phyloP scores from a whole-genome alignment of 2,797 vertebrate genomes.

The Etheostoma perlongum region DNA sequence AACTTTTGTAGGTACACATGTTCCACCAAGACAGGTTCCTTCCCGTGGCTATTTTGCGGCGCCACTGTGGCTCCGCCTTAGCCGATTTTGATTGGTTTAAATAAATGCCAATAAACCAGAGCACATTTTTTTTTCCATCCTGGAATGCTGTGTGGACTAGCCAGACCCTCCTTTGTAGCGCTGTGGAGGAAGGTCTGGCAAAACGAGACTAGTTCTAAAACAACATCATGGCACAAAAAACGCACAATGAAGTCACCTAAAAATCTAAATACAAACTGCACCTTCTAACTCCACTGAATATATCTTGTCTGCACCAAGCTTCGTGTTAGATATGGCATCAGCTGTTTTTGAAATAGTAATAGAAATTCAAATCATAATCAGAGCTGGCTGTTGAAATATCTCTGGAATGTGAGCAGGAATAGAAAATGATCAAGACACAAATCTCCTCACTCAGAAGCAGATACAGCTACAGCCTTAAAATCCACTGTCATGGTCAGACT shows the following conservation, averaged over 20 bases:
- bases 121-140: too few species aligned
- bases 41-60: too few species aligned
- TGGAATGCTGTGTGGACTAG: too few species aligned
- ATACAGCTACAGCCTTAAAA: neutral
- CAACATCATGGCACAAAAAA: neutral
- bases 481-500: neutral
- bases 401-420: conserved; percentile 11
- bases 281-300: neutral
- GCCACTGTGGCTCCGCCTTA: too few species aligned
- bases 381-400: neutral
- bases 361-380: neutral
- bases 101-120: too few species aligned
- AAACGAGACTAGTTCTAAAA: neutral
- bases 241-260: neutral
- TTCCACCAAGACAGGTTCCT: too few species aligned
- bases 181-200: too few species aligned
- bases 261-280: neutral
- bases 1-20: too few species aligned
- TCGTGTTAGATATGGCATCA: neutral
- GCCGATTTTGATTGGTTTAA: too few species aligned
- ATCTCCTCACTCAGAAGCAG: neutral
- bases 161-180: too few species aligned
- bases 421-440: neutral
- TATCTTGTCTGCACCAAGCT: neutral
- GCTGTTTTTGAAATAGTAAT: neutral